Conservation (phyloP, 2,113 vertebrate genomes). For the Pontoporia blainvillei region DNA sequence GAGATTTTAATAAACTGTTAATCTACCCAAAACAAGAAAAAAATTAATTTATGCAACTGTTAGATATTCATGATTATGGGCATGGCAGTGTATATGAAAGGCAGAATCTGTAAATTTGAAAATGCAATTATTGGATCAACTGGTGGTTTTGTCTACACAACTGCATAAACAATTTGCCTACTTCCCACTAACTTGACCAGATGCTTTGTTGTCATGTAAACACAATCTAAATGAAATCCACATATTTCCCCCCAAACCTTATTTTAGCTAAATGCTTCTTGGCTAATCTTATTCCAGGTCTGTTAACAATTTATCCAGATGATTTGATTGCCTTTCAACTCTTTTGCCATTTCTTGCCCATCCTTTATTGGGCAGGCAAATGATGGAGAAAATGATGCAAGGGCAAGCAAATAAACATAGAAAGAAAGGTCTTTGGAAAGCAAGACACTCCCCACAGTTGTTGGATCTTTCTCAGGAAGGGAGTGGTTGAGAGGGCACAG, state of each 20-base stretch:
- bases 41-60: not conserved
- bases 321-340: conserved; percentile 44
- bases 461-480: not conserved
- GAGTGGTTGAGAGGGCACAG: not conserved
- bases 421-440: conserved; percentile 22
- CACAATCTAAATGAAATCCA: conserved; percentile 52
- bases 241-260: conserved; percentile 13
- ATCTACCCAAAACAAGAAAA: not conserved
- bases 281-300: conserved; percentile 45
- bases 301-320: conserved; percentile 64
- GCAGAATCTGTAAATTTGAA: conserved; percentile 31
- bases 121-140: not conserved
- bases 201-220: conserved; percentile 66
- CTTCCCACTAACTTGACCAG: conserved; percentile 32
- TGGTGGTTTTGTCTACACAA: conserved; percentile 32
- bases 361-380: conserved; percentile 45
- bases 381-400: conserved; percentile 60
- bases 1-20: not conserved
- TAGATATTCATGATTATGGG: not conserved
- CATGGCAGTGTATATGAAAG: not conserved
- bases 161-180: conserved; percentile 31
- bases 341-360: conserved; percentile 49
- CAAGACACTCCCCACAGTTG: not conserved
- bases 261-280: conserved; percentile 53
- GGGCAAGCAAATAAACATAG: conserved; percentile 24